These are phyloP conservation scores for Xenopus tropicalis DNA, from an alignment of 2,113 vertebrate species.

Conservation along the genomic window DNA sequence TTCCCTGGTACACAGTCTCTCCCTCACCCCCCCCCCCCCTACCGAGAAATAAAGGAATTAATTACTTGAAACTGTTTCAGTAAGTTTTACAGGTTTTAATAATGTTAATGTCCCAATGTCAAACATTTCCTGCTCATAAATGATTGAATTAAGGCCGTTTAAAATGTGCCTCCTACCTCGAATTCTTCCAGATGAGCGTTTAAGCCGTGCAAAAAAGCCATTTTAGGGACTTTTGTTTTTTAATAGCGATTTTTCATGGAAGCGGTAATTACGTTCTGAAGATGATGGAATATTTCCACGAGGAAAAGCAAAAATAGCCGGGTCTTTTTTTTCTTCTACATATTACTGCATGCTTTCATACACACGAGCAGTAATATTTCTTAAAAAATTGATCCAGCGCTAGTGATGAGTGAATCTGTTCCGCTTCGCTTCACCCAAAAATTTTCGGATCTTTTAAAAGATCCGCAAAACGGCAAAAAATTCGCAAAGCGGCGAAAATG, in stretches of 20 bases:
- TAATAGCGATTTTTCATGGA: constrained; percentile 6
- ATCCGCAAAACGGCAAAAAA: too few relatives aligned
- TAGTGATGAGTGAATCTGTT: too few relatives aligned
- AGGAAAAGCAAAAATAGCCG: background rate
- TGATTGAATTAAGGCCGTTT: background rate
- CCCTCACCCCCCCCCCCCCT: background rate
- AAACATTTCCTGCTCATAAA: constrained; percentile 4
- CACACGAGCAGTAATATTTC: too few relatives aligned
- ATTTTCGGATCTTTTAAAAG: too few relatives aligned
- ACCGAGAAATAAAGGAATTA: background rate
- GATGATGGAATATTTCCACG: background rate
- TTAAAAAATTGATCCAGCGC: too few relatives aligned
- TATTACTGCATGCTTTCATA: too few relatives aligned
- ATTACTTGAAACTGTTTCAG: background rate
- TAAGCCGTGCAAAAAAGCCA: background rate
- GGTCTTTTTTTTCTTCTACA: too few relatives aligned
- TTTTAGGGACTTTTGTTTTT: constrained; percentile 7
- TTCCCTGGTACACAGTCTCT: background rate
- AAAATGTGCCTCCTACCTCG: constrained; percentile 7
- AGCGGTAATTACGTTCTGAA: background rate
- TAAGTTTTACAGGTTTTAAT: background rate
- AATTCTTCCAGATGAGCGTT: constrained; percentile 14
- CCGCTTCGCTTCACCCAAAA: too few relatives aligned
- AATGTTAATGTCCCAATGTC: background rate
- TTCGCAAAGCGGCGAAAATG: too few relatives aligned